Conservation (phyloP, 2,797 vertebrate species). For the Acanthurus tractus region DNA sequence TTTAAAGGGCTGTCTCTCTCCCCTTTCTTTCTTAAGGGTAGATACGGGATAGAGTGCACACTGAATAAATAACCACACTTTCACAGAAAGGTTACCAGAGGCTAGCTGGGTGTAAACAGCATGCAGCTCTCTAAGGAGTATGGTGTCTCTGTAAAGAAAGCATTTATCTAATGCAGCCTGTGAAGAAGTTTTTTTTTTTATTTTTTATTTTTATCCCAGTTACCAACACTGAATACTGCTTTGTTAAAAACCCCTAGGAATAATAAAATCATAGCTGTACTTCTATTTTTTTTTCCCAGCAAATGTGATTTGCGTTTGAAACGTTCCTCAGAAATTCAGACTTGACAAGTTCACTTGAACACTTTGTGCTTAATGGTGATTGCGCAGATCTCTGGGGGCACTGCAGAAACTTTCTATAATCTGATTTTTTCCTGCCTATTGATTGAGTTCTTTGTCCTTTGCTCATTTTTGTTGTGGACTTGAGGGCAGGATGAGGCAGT, state of each 20-base stretch:
- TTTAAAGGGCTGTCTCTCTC: conserved; percentile 70
- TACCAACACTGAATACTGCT: too few relatives aligned
- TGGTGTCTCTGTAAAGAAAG: conserved; percentile 58
- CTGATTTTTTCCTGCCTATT: conserved; percentile 45
- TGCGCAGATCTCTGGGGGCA: conserved; percentile 32
- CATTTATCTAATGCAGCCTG: conserved; percentile 54
- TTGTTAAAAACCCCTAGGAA: not conserved
- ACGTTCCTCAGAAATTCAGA: conserved; percentile 14
- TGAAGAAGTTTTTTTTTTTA: conserved; percentile 25
- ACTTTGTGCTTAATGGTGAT: conserved; percentile 45
- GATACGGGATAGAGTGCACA: conserved; percentile 65
- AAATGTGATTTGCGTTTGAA: conserved; percentile 32
- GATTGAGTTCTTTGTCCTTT: conserved; percentile 62
- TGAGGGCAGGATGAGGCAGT: conserved; percentile 31
- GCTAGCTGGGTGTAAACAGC: conserved; percentile 61
- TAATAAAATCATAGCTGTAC: conserved; percentile 10
- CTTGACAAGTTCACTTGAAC: conserved; percentile 25
- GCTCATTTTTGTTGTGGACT: conserved; percentile 58
- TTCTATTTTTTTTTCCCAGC: not conserved
- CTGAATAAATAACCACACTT: conserved; percentile 77
- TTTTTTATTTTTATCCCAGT: not conserved
- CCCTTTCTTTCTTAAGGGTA: conserved; percentile 54
- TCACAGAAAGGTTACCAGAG: conserved; percentile 69
- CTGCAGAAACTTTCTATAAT: conserved; percentile 50
- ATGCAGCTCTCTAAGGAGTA: conserved; percentile 52